phyloP scores from a whole-genome alignment of 2,888 invertebrate species.

The Ptycholaimellus sp. region DNA sequence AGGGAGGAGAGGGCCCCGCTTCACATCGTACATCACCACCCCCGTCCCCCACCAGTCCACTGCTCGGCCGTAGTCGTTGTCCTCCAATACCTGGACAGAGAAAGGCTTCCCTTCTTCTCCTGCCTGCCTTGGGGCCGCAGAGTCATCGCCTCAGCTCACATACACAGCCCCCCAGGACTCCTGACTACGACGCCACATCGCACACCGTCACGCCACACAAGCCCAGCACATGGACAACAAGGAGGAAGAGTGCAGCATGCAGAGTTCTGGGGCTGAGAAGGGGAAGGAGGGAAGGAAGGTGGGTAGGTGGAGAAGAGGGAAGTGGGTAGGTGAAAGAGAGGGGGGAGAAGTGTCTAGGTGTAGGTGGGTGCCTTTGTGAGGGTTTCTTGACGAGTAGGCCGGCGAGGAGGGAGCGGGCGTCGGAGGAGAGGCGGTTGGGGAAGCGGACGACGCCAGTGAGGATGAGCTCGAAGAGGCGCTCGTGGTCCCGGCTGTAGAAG shows the following conservation, averaged over 20 bases:
- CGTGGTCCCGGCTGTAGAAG: slow-evolving; percentile 54
- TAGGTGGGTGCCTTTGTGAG: slow-evolving; percentile 40
- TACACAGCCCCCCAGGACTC: no score
- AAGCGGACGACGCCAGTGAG: slow-evolving; percentile 42
- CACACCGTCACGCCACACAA: no score
- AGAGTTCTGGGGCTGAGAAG: no score
- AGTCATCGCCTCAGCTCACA: no score
- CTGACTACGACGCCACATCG: no score
- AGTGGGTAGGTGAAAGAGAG: no score
- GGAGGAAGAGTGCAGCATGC: no score
- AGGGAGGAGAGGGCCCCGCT: slow-evolving; percentile 82
- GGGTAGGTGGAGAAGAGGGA: no score
- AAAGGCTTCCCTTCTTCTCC: not conserved
- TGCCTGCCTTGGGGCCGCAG: no score
- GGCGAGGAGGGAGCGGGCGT: slow-evolving; percentile 58
- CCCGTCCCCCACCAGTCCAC: slow-evolving; percentile 95
- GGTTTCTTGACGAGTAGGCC: slow-evolving; percentile 76
- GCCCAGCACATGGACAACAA: no score
- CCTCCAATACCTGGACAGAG: slow-evolving; percentile 49
- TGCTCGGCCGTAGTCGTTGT: slow-evolving; percentile 77
- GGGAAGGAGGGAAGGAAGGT: no score
- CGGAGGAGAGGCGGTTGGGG: slow-evolving; percentile 45
- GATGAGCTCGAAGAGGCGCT: slow-evolving; percentile 74
- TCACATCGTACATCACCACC: slow-evolving; percentile 98
- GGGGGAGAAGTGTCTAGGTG: no score